Evolutionary conservation across 2,888 invertebrate genomes (phyloP).

Genomic region (Chromoteleia sp.): DNA sequence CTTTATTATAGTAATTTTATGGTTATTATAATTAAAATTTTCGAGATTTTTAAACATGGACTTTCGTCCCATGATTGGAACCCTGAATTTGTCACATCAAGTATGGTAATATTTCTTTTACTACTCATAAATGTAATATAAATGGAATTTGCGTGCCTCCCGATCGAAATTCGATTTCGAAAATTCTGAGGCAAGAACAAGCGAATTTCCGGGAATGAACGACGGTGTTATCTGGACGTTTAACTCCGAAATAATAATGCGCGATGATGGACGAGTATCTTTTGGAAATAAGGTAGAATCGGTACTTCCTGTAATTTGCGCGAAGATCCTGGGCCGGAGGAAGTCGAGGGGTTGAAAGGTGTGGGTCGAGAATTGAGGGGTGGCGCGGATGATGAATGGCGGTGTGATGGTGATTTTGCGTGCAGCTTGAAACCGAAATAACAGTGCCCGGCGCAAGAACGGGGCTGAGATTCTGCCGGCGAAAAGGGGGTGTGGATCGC

Average conservation of each 20-base stretch:
- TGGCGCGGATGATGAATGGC: constrained; percentile 83
- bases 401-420: constrained; percentile 83
- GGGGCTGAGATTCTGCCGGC: constrained; percentile 45
- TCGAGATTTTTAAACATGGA: too few relatives aligned
- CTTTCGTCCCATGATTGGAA: too few relatives aligned
- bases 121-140: too few relatives aligned
- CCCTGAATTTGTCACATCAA: too few relatives aligned
- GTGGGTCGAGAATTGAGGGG: constrained; percentile 75
- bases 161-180: too few relatives aligned
- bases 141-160: too few relatives aligned
- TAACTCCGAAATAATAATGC: constrained; percentile 38
- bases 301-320: constrained; percentile 70
- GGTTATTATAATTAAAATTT: too few relatives aligned
- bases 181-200: neutral
- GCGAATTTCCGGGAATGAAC: constrained; percentile 36
- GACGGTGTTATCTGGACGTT: constrained; percentile 24
- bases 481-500: constrained; percentile 58
- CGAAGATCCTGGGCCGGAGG: constrained; percentile 58
- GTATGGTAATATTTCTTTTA: too few relatives aligned
- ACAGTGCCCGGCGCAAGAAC: constrained; percentile 53
- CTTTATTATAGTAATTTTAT: too few relatives aligned
- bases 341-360: constrained; percentile 57
- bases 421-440: constrained; percentile 77
- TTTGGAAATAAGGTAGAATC: constrained; percentile 64
- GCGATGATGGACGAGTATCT: constrained; percentile 65